These are phyloP conservation scores for Columba janthina DNA, from an alignment of 2,113 vertebrate genomes.

Conservation along the genomic window DNA sequence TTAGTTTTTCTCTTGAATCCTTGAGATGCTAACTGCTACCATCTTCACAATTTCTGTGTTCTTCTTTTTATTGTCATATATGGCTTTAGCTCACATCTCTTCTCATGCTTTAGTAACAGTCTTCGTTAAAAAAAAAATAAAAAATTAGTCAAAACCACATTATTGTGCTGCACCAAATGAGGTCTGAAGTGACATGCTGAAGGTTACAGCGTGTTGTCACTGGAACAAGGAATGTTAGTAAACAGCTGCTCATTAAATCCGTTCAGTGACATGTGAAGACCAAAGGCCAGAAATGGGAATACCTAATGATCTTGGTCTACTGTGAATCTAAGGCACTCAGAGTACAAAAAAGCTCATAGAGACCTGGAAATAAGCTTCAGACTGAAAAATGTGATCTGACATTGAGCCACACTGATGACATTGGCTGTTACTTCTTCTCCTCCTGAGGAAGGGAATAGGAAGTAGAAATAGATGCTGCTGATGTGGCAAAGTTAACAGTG, in stretches of 20 bases:
- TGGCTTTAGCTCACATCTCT: not conserved
- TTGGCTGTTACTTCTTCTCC: not conserved
- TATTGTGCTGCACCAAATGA: not conserved
- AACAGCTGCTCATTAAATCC: not conserved
- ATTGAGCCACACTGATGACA: not conserved
- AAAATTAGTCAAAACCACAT: not conserved
- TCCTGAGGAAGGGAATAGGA: not conserved
- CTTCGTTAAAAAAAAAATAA: not conserved
- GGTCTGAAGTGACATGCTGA: not conserved
- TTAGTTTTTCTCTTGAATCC: not conserved
- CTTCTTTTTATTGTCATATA: not conserved
- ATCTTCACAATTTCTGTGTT: not conserved
- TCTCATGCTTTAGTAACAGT: not conserved
- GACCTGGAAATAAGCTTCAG: not conserved
- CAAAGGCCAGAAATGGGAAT: not conserved
- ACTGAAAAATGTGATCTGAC: not conserved
- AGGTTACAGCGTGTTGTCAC: not conserved
- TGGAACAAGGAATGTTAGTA: not conserved
- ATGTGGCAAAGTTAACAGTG: not conserved
- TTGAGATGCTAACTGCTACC: not conserved
- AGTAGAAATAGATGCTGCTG: not conserved
- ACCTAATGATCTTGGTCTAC: not conserved
- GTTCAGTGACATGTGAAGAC: not conserved
- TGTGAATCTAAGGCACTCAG: not conserved
- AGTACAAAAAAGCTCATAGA: not conserved